A percentile compares a stretch with the other conserved stretches of the same genome.
These are phyloP conservation scores for Sebastes taczanowskii DNA, from an alignment of 2,797 vertebrate genomes.

Conservation along the genomic window DNA sequence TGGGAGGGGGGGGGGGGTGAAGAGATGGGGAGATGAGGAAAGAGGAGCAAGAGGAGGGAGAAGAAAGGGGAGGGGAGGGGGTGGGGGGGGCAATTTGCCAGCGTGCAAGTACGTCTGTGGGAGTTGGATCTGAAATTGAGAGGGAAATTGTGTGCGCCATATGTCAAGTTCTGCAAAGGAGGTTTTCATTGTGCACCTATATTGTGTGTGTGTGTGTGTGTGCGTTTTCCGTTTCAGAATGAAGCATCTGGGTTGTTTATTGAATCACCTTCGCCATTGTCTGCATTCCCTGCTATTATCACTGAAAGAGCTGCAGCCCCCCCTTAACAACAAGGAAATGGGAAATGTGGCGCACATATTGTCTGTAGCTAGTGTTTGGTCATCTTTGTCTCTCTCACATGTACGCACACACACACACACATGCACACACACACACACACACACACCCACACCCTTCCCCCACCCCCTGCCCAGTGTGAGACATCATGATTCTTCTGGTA, in stretches of 20 bases:
- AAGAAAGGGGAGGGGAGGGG: neutral
- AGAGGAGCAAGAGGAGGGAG: constrained; percentile 24
- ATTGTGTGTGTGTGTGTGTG: constrained; percentile 38
- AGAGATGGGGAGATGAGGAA: constrained; percentile 50
- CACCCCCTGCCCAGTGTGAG: constrained; percentile 60
- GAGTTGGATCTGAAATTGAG: constrained; percentile 82
- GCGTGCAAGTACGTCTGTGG: constrained; percentile 72
- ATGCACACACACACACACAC: constrained; percentile 25
- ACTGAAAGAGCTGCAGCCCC: constrained; percentile 54
- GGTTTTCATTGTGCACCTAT: constrained; percentile 64
- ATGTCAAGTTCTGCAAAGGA: constrained; percentile 81
- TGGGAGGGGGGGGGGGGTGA: constrained; percentile 51
- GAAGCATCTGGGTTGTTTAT: constrained; percentile 69
- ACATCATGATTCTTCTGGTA: constrained; percentile 77
- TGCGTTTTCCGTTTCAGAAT: constrained; percentile 55
- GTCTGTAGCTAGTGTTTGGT: constrained; percentile 68
- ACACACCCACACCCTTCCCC: constrained; percentile 57
- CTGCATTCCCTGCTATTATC: constrained; percentile 64
- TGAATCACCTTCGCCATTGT: constrained; percentile 74
- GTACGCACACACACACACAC: constrained; percentile 17
- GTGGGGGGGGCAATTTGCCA: constrained; percentile 70
- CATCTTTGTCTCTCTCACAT: constrained; percentile 60
- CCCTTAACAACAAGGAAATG: constrained; percentile 51
- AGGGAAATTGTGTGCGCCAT: constrained; percentile 80
- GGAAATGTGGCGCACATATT: constrained; percentile 66